Evolutionary conservation across 2,113 vertebrate genomes (phyloP), one percentile per base, ranked within the genome.

Genomic region (Diglossa brunneiventris): DNA sequence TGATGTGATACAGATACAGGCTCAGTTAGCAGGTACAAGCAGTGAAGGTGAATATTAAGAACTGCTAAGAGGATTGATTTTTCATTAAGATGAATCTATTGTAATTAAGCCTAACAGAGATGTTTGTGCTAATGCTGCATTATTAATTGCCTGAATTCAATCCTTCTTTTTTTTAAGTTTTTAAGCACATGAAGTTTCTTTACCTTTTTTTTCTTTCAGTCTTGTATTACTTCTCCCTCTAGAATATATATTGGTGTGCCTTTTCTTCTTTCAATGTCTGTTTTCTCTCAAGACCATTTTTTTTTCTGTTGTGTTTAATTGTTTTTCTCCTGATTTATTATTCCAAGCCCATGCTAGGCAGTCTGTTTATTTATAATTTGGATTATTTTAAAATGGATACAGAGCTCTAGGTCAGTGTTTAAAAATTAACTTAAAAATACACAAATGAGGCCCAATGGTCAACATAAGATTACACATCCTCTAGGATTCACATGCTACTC

Each of bases 401-500:
- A 95, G 92, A 96, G 87, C 74, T 95, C 93, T 95, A 92, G 89
- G 91, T 96, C 91, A 88, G 17, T 92, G 93, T 96, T 96, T 96
- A 96, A 97, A 97, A 96, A 94, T 95, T 97, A 97, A 97, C 95
- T 95, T 96, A 97, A 94, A 95, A 96, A 97, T 95, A 97, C 92
- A 96, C 96, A 96, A 96, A 92, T 94, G 94, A 93, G 56, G 92
- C 93, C 85, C 83, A 95, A 81, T 90, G 79, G 93, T 96, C 95
- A 96, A 96, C 94, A 94, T 67, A 81, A 92, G 88, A 96, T 94
- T 95, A 94, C 75, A 95, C 68, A 81, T 92, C 93, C 90, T 86
- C 79, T 61, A 95, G 64, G 73, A 86, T 66, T 95, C 22, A 1
- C 73, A 75, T 84, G 80, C 89, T 90, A 87, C 83, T 93, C 94